A percentile compares a stretch with the other conserved stretches of the same genome.
These are phyloP conservation scores for Hypomesus transpacificus DNA, from an alignment of 2,113 vertebrate species.

Conservation along the genomic window DNA sequence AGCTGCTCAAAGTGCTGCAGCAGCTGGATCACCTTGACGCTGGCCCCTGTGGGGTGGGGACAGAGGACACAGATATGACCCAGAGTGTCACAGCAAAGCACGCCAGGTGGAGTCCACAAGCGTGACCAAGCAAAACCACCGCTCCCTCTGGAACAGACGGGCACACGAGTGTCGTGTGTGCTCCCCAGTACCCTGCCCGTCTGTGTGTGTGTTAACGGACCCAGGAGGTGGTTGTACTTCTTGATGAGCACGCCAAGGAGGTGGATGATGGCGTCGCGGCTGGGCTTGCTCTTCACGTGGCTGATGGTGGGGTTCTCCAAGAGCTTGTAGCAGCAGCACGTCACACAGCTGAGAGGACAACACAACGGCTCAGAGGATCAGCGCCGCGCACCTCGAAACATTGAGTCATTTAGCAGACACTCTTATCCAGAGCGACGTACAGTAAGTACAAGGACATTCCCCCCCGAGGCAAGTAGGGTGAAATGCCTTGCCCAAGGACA, in stretches of 20 bases:
- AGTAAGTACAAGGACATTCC: too few relatives aligned
- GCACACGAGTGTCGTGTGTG: not conserved
- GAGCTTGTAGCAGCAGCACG: conserved; percentile 87
- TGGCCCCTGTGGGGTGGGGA: conserved; percentile 71
- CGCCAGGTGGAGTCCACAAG: too few relatives aligned
- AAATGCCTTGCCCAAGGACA: too few relatives aligned
- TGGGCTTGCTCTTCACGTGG: conserved; percentile 81
- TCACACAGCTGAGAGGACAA: conserved; percentile 77
- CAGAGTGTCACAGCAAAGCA: not conserved
- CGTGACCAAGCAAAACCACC: too few relatives aligned
- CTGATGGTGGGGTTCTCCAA: conserved; percentile 86
- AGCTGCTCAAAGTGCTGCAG: conserved; percentile 94
- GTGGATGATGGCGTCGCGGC: conserved; percentile 78
- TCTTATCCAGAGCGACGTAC: too few relatives aligned
- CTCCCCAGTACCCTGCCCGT: not conserved
- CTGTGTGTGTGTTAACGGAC: conserved; percentile 67
- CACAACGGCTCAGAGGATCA: not conserved
- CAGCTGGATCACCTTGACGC: conserved; percentile 89
- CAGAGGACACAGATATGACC: not conserved
- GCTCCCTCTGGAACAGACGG: not conserved
- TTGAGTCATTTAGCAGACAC: too few relatives aligned
- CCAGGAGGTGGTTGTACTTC: conserved; percentile 85
- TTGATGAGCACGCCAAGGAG: conserved; percentile 82
- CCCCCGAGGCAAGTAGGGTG: too few relatives aligned
- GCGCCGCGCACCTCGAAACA: not conserved